phyloP scores from a whole-genome alignment of 2,888 invertebrate genomes.

The Tetanocera ferruginea region DNA sequence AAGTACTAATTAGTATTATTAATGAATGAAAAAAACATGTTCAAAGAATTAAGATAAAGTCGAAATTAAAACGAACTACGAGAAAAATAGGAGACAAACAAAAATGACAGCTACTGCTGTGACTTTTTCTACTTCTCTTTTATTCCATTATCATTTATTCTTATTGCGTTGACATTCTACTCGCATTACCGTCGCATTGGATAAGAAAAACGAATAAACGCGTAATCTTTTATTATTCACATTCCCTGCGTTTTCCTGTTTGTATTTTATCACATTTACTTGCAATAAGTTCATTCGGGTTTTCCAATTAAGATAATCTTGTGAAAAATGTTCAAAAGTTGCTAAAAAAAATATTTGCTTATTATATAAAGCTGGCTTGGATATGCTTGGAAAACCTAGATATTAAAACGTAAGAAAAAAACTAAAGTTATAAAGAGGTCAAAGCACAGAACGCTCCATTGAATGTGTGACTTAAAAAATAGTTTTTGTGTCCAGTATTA shows the following conservation, averaged over 20 bases:
- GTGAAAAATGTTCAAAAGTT: too few relatives aligned
- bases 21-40: too few relatives aligned
- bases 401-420: neutral
- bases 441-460: neutral
- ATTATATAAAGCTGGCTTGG: too few relatives aligned
- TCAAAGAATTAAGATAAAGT: neutral
- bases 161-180: neutral
- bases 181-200: neutral
- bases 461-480: neutral
- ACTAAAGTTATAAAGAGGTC: neutral
- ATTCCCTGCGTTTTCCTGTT: conserved; percentile 6
- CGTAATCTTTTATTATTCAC: neutral
- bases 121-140: neutral
- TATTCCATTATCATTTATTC: neutral
- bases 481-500: too few relatives aligned
- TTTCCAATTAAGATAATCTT: too few relatives aligned
- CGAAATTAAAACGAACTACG: neutral
- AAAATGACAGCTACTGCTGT: neutral
- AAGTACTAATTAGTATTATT: too few relatives aligned
- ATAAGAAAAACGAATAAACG: neutral
- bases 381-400: too few relatives aligned
- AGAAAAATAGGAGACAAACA: neutral
- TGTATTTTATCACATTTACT: neutral
- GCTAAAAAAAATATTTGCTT: too few relatives aligned
- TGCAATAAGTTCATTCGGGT: neutral